Evolutionary conservation across 2,888 invertebrate species (phyloP), one percentile per base, ranked within the genome.

Genomic region (Dysmachus trigonus): DNA sequence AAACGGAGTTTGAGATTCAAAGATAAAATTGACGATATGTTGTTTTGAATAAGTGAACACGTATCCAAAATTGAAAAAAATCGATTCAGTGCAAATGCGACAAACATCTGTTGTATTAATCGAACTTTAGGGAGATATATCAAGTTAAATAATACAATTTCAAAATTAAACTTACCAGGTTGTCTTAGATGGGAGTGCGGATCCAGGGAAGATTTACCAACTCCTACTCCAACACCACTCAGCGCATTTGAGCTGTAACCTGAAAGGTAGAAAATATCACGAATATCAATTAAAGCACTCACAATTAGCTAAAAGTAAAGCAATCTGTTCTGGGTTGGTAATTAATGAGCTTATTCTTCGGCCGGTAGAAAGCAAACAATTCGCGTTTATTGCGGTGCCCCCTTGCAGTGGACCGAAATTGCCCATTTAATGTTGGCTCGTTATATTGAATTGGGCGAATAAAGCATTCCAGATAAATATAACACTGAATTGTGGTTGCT

Each of bases 131-230:
- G n/a, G n/a, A n/a, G n/a, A n/a, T n/a, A n/a, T n/a, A n/a, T n/a
- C n/a, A n/a, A n/a, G n/a, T n/a, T n/a, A n/a, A n/a, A n/a, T n/a
- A n/a, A n/a, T n/a, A n/a, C n/a, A n/a, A n/a, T n/a, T n/a, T n/a
- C n/a, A 27, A 62, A 62, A 62, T 62, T 7, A 7, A 8, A 62
- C 93, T 93, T 92, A 97, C 97, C 97, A 93, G 97, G 97, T 93
- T 97, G 97, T 91, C 97, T 94, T 89, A 97, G 95, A 93, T 97
- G 97, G 90, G 96, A 94, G 93, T 97, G 97, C 84, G 97, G 96
- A 92, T 97, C 97, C 92, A 97, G 93, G 89, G 96, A 95, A 90
- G 96, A 94, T 92, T 97, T 97, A 88, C 90, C 90, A 87, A 91
- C 91, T 88, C 91, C 89, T 79, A 91, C 90, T 83, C 90, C 88